phyloP scores from a whole-genome alignment of 23 tunicate species.

The Halocynthia aurantium region DNA sequence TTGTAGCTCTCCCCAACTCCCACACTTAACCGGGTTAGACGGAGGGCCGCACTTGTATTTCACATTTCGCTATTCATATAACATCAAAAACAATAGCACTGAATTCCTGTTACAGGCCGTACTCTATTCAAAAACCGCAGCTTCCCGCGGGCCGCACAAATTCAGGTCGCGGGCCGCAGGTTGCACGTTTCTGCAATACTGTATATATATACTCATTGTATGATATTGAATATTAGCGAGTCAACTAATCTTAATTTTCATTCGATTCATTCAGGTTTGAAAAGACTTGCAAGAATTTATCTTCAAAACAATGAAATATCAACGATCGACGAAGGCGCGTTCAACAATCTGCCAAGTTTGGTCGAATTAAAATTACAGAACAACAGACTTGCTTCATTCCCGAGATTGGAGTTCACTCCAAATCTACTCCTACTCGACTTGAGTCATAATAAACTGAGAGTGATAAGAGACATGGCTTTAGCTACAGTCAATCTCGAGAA shows the following conservation, averaged over 20 bases:
- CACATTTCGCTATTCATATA: too few species aligned
- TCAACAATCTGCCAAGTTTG: slow-evolving; percentile 44
- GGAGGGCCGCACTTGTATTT: too few species aligned
- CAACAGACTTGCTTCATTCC: slow-evolving; percentile 44
- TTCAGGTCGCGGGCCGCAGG: too few species aligned
- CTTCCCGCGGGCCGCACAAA: too few species aligned
- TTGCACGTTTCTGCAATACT: too few species aligned
- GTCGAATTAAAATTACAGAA: slow-evolving; percentile 56
- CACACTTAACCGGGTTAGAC: too few species aligned
- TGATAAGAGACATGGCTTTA: slow-evolving; percentile 30
- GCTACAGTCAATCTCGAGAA: slow-evolving; percentile 50
- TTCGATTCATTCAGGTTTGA: slow-evolving; percentile 25
- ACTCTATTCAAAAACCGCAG: too few species aligned
- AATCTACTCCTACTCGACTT: slow-evolving; percentile 46
- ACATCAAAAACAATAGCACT: too few species aligned
- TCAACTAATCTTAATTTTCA: neutral
- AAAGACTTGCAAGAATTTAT: slow-evolving; percentile 38
- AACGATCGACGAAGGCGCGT: slow-evolving; percentile 23
- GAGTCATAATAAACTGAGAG: slow-evolving; percentile 23
- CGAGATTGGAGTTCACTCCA: slow-evolving; percentile 33
- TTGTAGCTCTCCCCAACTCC: too few species aligned
- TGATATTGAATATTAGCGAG: too few species aligned
- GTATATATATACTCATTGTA: too few species aligned
- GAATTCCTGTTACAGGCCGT: too few species aligned
- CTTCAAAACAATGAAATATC: slow-evolving; percentile 42